Evolutionary conservation across 2,888 invertebrate species (phyloP).

Genomic region (Augochlorella aurata): DNA sequence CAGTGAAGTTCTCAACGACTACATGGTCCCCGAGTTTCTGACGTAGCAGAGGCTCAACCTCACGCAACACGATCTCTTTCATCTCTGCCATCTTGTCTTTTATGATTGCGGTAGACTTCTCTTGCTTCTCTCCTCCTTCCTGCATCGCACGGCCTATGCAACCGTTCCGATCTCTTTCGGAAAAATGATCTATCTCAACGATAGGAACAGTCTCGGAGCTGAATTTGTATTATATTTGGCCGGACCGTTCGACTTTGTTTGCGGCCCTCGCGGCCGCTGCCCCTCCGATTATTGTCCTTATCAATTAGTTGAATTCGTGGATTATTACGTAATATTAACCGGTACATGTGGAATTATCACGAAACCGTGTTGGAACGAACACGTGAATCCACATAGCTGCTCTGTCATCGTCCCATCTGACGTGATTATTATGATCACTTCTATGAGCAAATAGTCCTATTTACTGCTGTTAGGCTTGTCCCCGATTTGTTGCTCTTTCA

Average conservation of each 20-base stretch:
- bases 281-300: constrained; percentile 22
- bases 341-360: background rate
- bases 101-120: constrained; percentile 24
- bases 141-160: too few species aligned
- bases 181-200: background rate
- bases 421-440: constrained; percentile 18
- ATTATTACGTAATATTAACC: constrained; percentile 4
- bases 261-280: background rate
- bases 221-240: background rate
- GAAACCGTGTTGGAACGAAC: background rate
- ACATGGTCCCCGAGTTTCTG: constrained; percentile 64
- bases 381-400: background rate
- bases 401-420: background rate
- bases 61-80: constrained; percentile 66
- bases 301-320: constrained; percentile 13
- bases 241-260: constrained; percentile 21
- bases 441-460: constrained; percentile 4
- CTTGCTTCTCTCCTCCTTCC: too few species aligned
- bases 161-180: too few species aligned
- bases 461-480: constrained; percentile 1
- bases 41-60: constrained; percentile 72
- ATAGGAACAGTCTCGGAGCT: background rate
- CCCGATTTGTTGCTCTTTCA: constrained; percentile 12
- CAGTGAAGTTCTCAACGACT: constrained; percentile 66
- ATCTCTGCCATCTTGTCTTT: background rate